A percentile compares a stretch with the other conserved stretches of the same genome.
These are phyloP conservation scores for Rhea americana DNA, from an alignment of 2,113 vertebrate species.

Conservation along the genomic window DNA sequence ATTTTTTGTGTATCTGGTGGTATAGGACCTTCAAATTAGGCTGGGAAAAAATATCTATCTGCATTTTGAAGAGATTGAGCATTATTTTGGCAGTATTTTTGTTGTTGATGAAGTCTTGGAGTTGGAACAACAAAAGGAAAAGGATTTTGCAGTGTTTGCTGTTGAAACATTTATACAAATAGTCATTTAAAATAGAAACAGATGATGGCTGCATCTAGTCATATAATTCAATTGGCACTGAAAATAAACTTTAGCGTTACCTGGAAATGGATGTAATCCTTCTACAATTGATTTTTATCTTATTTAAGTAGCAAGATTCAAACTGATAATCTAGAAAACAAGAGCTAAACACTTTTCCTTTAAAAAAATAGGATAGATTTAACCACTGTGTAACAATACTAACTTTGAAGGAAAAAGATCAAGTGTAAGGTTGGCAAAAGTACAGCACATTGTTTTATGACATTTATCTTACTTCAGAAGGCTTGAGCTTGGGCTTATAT, in stretches of 20 bases:
- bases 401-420: not conserved
- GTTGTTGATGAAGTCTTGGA: conserved; percentile 29
- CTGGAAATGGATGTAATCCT: not conserved
- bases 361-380: not conserved
- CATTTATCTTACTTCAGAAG: not conserved
- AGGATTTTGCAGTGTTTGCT: conserved; percentile 16
- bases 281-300: not conserved
- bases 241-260: not conserved
- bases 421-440: not conserved
- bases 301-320: not conserved
- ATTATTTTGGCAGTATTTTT: conserved; percentile 45
- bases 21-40: conserved; percentile 25
- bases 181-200: not conserved
- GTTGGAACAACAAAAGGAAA: not conserved
- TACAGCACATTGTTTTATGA: not conserved
- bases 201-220: not conserved
- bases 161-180: not conserved
- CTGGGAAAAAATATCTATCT: conserved; percentile 28
- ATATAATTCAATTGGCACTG: not conserved
- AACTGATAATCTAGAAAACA: not conserved
- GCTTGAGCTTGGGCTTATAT: not conserved
- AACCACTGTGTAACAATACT: not conserved
- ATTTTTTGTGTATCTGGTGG: conserved; percentile 33
- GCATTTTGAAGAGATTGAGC: conserved; percentile 23
- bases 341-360: not conserved